Conservation (phyloP, 2,113 vertebrate genomes). For the Rhineura floridana region DNA sequence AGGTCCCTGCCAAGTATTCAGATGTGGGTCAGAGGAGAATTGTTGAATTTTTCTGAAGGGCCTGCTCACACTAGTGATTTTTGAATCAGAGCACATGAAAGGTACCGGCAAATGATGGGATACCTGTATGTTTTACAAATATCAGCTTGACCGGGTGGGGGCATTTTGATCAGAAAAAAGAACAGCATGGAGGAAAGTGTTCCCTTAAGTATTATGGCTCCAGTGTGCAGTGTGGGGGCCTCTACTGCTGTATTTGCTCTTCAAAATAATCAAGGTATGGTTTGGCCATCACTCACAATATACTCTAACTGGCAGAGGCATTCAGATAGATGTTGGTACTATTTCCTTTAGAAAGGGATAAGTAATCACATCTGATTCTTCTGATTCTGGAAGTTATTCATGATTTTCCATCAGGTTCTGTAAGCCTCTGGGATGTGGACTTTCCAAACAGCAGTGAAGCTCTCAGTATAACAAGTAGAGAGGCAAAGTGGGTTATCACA, state of each 20-base stretch:
- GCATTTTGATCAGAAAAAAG: neutral
- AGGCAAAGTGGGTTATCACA: neutral
- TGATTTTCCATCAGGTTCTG: neutral
- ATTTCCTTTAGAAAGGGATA: neutral
- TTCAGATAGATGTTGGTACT: neutral
- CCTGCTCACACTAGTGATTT: neutral
- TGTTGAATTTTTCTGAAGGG: neutral
- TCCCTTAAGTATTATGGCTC: neutral
- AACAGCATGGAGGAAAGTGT: neutral
- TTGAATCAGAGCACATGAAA: neutral
- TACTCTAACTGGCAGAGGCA: neutral
- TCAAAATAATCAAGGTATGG: neutral
- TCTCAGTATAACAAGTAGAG: neutral
- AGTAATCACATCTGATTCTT: neutral
- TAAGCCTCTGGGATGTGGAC: too few relatives aligned
- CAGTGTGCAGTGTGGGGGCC: neutral
- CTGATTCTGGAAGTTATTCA: neutral
- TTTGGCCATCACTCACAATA: neutral
- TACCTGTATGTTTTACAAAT: neutral
- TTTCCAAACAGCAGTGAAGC: neutral
- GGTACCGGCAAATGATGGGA: neutral
- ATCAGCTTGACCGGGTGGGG: neutral
- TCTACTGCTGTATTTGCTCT: neutral
- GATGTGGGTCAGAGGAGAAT: neutral
- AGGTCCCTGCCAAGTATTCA: neutral